phyloP scores from a whole-genome alignment of 2,797 vertebrate species.

The Nannoperca australis region DNA sequence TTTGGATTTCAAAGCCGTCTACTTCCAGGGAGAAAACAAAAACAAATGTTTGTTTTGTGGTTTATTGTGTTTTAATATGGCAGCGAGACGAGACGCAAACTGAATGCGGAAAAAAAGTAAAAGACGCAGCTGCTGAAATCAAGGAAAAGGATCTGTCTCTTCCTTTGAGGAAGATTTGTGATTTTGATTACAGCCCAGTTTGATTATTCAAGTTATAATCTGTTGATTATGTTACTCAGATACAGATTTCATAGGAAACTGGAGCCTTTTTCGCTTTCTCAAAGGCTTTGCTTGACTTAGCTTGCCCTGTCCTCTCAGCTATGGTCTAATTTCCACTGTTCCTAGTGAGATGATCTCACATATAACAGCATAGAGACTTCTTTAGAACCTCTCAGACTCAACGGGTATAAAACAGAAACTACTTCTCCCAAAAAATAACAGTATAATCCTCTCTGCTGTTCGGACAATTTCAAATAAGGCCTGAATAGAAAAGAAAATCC shows the following conservation, averaged over 20 bases:
- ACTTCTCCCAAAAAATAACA: slow-evolving; percentile 38
- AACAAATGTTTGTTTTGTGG: slow-evolving; percentile 85
- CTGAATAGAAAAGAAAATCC: slow-evolving; percentile 44
- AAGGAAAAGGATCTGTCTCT: slow-evolving; percentile 55
- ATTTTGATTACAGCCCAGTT: slow-evolving; percentile 71
- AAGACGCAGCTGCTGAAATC: slow-evolving; percentile 71
- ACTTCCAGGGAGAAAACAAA: slow-evolving; percentile 74
- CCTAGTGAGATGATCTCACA: slow-evolving; percentile 39
- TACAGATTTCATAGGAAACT: slow-evolving; percentile 52
- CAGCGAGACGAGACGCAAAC: slow-evolving; percentile 70
- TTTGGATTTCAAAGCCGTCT: slow-evolving; percentile 81
- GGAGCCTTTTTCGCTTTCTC: slow-evolving; percentile 33
- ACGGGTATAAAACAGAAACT: slow-evolving; percentile 33
- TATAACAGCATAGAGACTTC: slow-evolving; percentile 30
- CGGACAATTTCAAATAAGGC: slow-evolving; percentile 53
- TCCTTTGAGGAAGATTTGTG: slow-evolving; percentile 71
- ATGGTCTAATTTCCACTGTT: slow-evolving; percentile 43
- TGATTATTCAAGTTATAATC: slow-evolving; percentile 72
- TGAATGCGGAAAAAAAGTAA: slow-evolving; percentile 61
- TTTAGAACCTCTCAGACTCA: slow-evolving; percentile 16
- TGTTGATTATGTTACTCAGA: slow-evolving; percentile 63
- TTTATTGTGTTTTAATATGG: slow-evolving; percentile 80
- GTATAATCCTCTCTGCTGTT: slow-evolving; percentile 25
- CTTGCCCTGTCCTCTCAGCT: slow-evolving; percentile 41
- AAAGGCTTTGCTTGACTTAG: slow-evolving; percentile 57